phyloP scores from a whole-genome alignment of 2,113 vertebrate species.

The Archilochus colubris region DNA sequence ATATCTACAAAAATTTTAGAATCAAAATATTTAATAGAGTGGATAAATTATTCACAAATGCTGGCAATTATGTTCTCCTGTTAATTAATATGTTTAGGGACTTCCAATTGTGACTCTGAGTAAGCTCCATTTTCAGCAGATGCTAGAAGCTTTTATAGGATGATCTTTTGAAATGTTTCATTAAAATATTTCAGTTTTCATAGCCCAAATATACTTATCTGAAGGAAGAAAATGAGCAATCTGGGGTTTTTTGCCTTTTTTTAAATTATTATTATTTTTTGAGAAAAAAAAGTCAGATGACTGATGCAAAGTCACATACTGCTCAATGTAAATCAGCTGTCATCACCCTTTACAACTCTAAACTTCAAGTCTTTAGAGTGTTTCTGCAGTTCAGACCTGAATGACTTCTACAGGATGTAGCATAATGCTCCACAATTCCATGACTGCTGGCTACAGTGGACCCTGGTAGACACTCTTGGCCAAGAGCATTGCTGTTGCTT shows the following conservation, averaged over 20 bases:
- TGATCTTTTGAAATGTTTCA: constrained; percentile 2
- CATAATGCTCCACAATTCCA: fast-evolving
- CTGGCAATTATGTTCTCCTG: constrained; percentile 31
- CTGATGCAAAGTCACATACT: background rate
- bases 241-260: background rate
- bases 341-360: background rate
- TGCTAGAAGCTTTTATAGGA: background rate
- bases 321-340: background rate
- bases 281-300: background rate
- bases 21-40: constrained; percentile 31
- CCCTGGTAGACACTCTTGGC: fast-evolving
- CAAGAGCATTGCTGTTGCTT: background rate
- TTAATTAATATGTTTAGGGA: constrained; percentile 58
- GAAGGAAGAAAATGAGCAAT: background rate
- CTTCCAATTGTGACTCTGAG: background rate
- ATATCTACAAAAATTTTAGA: constrained; percentile 38
- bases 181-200: constrained; percentile 16
- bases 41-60: constrained; percentile 36
- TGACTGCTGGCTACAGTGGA: background rate
- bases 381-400: background rate
- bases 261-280: background rate
- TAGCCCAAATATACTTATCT: background rate
- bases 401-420: background rate
- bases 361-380: background rate
- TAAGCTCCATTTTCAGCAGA: background rate